Conservation (phyloP, 92 coral and sea anemone species). For the Epizoanthus ramosus region DNA sequence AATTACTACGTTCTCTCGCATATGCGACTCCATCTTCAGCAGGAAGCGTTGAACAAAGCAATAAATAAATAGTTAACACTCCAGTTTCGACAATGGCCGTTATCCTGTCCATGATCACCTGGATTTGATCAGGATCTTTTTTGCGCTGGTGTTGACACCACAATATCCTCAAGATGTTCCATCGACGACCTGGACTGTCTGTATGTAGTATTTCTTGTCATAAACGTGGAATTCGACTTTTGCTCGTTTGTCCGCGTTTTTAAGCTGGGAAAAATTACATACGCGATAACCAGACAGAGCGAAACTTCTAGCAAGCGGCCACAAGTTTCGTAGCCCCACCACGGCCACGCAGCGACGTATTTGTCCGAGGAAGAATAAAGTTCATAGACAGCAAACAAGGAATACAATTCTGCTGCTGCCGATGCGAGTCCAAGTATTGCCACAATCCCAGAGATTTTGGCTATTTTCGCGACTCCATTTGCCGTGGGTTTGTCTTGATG, state of each 20-base stretch:
- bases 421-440: slow-evolving; percentile 60
- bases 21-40: too few relatives aligned
- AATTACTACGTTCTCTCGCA: too few relatives aligned
- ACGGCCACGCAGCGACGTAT: slow-evolving; percentile 74
- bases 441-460: slow-evolving; percentile 69
- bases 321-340: slow-evolving; percentile 75
- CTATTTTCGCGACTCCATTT: slow-evolving; percentile 66
- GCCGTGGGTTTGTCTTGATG: slow-evolving; percentile 20
- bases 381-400: slow-evolving; percentile 67
- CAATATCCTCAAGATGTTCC: not conserved
- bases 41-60: too few relatives aligned
- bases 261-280: slow-evolving; percentile 69
- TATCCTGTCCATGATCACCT: too few relatives aligned
- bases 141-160: not conserved
- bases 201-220: slow-evolving; percentile 22
- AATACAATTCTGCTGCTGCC: slow-evolving; percentile 59
- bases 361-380: slow-evolving; percentile 54
- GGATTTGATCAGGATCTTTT: not conserved
- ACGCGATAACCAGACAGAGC: slow-evolving; percentile 68
- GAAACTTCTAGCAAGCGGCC: slow-evolving; percentile 53
- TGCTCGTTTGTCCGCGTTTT: slow-evolving; percentile 3
- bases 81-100: too few relatives aligned
- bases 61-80: too few relatives aligned
- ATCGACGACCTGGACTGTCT: slow-evolving; percentile 11
- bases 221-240: slow-evolving; percentile 28